phyloP scores from a whole-genome alignment of 2,113 vertebrate species.

The Ivindomyrus marchei region DNA sequence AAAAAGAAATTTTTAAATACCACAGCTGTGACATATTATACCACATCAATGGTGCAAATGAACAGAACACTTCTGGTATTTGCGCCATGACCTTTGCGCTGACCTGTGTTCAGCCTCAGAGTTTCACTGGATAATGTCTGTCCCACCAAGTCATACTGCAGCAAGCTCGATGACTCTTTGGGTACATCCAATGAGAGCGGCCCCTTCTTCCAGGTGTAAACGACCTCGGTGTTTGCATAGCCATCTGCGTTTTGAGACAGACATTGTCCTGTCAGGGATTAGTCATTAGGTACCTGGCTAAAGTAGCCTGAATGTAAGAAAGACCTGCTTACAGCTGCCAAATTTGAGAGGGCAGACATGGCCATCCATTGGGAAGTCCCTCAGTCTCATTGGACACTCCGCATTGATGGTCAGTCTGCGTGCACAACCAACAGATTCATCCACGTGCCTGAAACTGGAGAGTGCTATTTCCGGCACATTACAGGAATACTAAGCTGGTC shows the following conservation, averaged over 20 bases:
- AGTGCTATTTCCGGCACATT: not conserved
- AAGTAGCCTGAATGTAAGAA: not conserved
- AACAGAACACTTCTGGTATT: not conserved
- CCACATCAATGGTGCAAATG: not conserved
- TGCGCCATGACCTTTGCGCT: not conserved
- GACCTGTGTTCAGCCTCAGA: slow-evolving; percentile 58
- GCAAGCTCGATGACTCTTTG: slow-evolving; percentile 65
- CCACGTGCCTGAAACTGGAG: not conserved
- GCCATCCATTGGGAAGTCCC: slow-evolving; percentile 69
- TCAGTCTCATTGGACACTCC: slow-evolving; percentile 65
- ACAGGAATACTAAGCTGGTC: not conserved
- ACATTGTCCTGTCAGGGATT: not conserved
- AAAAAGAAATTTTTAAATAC: not conserved
- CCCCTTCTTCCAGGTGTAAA: slow-evolving; percentile 70
- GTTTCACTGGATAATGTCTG: slow-evolving; percentile 59
- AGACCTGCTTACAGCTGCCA: slow-evolving; percentile 63
- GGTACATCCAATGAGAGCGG: slow-evolving; percentile 61
- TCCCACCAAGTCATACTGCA: slow-evolving; percentile 67
- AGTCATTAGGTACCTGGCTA: not conserved
- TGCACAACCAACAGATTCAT: not conserved
- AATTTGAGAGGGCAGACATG: slow-evolving; percentile 68
- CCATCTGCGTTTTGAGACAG: slow-evolving; percentile 50
- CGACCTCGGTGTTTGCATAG: slow-evolving; percentile 62
- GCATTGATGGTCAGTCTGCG: slow-evolving; percentile 62
- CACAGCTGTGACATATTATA: not conserved